Conservation (phyloP, 2,113 vertebrate species). For the Rafetus swinhoei region DNA sequence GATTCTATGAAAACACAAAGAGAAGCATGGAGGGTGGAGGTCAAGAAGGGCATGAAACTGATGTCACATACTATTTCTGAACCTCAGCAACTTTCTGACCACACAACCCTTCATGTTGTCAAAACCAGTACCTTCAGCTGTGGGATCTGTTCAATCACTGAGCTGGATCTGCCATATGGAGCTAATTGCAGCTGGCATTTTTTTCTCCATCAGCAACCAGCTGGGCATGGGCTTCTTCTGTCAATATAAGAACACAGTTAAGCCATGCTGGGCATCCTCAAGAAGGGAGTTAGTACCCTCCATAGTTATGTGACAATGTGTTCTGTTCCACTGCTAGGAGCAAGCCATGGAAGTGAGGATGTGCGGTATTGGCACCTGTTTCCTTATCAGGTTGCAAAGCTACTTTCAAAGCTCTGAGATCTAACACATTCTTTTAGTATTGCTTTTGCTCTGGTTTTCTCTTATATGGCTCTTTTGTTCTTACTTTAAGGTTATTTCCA, state of each 20-base stretch:
- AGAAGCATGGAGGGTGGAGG: background rate
- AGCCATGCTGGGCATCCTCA: background rate
- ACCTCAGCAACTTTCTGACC: conserved; percentile 13
- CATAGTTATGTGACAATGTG: background rate
- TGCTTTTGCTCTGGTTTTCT: background rate
- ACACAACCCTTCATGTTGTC: background rate
- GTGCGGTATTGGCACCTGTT: background rate
- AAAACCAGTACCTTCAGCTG: background rate
- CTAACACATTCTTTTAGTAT: background rate
- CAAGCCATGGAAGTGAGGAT: background rate
- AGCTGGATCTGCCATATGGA: background rate
- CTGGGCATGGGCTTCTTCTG: background rate
- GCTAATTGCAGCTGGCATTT: background rate
- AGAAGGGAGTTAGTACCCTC: background rate
- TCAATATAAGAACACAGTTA: background rate
- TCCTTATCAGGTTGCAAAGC: background rate
- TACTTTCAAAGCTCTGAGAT: background rate
- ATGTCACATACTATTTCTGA: conserved; percentile 1
- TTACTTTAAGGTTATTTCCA: conserved; percentile 1
- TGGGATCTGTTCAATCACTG: background rate
- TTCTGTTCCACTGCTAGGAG: background rate
- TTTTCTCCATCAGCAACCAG: background rate
- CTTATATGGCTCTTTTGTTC: background rate
- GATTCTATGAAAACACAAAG: background rate
- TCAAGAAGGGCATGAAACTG: background rate